Conservation (phyloP, 2,888 invertebrate genomes). For the Acronicta leporina region DNA sequence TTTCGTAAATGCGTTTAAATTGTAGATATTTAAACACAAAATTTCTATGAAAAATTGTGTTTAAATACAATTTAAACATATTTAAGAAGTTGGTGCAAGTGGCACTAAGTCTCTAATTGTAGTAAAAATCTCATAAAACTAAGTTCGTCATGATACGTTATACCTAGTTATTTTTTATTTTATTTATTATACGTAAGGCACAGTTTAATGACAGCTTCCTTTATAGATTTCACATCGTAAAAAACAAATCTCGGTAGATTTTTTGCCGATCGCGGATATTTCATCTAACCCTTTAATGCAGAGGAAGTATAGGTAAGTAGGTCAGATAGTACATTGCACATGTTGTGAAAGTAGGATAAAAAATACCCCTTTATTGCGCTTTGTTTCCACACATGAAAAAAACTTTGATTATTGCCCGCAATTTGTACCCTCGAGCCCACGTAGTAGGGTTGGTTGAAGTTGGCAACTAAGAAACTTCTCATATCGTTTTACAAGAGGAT, state of each 20-base stretch:
- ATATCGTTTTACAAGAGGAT: too few relatives aligned
- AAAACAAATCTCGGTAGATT: conserved; percentile 67
- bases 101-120: too few relatives aligned
- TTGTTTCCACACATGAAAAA: conserved; percentile 82
- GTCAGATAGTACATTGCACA: conserved; percentile 87
- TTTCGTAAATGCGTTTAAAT: too few relatives aligned
- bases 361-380: conserved; percentile 82
- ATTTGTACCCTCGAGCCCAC: conserved; percentile 80
- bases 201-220: conserved; percentile 38
- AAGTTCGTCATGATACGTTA: too few relatives aligned
- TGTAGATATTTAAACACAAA: too few relatives aligned
- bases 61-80: too few relatives aligned
- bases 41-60: too few relatives aligned
- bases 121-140: too few relatives aligned
- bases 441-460: conserved; percentile 60
- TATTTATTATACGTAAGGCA: conserved; percentile 3
- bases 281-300: conserved; percentile 84
- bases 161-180: conserved; percentile 27
- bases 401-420: conserved; percentile 86
- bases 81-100: too few relatives aligned
- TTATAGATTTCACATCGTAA: conserved; percentile 61
- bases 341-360: conserved; percentile 87
- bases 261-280: conserved; percentile 80
- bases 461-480: conserved; percentile 54
- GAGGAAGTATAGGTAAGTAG: conserved; percentile 87